Evolutionary conservation across 1,140 invertebrate species (phyloP), one percentile per base, ranked within the genome.

Genomic region (Potamilus streckersoni): DNA sequence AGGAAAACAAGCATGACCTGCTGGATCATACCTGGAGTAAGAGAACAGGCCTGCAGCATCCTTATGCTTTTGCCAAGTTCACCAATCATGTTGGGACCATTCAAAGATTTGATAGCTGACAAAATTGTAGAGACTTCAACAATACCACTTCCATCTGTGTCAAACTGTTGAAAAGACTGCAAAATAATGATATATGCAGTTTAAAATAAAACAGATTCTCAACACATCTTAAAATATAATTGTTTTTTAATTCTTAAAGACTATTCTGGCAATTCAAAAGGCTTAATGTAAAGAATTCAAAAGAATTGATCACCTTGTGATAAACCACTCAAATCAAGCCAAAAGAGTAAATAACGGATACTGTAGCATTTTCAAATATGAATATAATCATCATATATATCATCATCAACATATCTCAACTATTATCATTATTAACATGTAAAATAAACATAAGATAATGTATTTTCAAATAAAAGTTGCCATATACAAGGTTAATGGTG

Each of bases 121-220:
- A 86, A 76, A 75, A 88, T 86, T 3, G 82, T 82, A n/a, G 66
- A 72, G 2, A 87, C 81, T 69, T 89, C 87, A 5, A 87, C 87
- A 14, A 85, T 80, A 27, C 87, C 88, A 83, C 83, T 86, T 0
- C 88, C 88, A 80, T 89, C 87, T 57, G 82, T 86, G 76, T 89
- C 88, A 86, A 89, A 89, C 72, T 86, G 83, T 73, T 88, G 87
- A 70, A 89, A 89, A 13, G 85, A 82, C 85, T 87, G 73, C 0
- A 79, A 79, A 69, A 62, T 57, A 58, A 56, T 71, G 31, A 31
- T 57, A 5, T 17, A 19, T n/a, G 73, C 19, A 31, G 23, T 20
- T 14, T 60, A n/a, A 16, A 58, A 75, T 56, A 19, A 57, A 71
- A 16, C 2, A 38, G 17, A 31, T 8, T n/a, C 6, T 12, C 23